Evolutionary conservation across 2,113 vertebrate species (phyloP), one percentile per base, ranked within the genome.

Genomic region (Pelvicachromis taeniatus): DNA sequence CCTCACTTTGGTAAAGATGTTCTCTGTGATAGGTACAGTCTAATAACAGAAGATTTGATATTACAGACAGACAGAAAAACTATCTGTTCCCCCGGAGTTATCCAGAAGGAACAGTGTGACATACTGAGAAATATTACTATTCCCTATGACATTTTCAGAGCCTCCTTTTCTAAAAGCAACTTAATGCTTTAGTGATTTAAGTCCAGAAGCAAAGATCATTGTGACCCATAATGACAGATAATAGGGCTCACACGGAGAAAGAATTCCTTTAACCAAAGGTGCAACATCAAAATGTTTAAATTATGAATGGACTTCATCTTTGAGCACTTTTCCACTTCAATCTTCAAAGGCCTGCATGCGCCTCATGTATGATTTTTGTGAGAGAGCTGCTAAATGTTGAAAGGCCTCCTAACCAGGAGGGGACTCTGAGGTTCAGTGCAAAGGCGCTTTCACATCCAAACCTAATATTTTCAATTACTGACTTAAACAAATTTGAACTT

Each of bases 1-100:
- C 23, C 7, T 78, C 54, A 77, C 82, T 90, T 89, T 90, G 83
- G 84, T 82, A 79, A 52, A 85, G 68, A 78, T 68, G 63, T 23
- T 85, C 52, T 77, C 31, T 14, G 4, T 29, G 54, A 61, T 23
- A 65, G 40, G 11, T 80, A 81, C 31, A 17, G 2, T 10, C 77
- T 48, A 85, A 35, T 29, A 29, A 78, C 48, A 38, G 38, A 85
- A 50, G 55, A 77, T 79, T 70, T 55, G 53, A 75, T 83, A 79
- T 40, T 68, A 61, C 50, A 80, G 45, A 83, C 63, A 26, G n/a
- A 89, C 16, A 78, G 77, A 55, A 52, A 85, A 80, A 83, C 65
- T 6, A 85, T 53, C 59, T 80, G 83, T 84, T 91, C 53, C 84
- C 29, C 68, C 52, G 70, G 42, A 78, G 21, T 65, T 84, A 19